Base-by-base conservation (phyloP, 23 tunicate species). In the Halocynthia aurantium region DNA sequence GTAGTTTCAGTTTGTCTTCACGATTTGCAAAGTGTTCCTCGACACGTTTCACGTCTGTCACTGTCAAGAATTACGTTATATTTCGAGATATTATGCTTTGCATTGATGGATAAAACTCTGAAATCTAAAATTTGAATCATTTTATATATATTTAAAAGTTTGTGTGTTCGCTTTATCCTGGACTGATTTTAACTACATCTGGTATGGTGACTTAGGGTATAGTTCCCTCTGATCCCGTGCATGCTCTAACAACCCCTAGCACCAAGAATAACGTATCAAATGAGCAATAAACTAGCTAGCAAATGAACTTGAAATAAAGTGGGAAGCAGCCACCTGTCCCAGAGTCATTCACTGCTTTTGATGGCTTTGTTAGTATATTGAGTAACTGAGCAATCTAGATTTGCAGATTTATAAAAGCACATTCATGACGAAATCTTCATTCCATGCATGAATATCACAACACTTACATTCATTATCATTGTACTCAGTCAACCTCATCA, bases 391-490 rank as follows among this genome's bases (percentile, higher is more conserved):
- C 44, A 31, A 31, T 1, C 44, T 31, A 31, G 44, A 31, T 31
- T 31, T 31, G 44, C 44, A 31, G 44, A 31, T 31, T 31, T 31
- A 31, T 31, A 31, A 31, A 31, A 31, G 44, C 44, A 31, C 44
- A 31, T 1, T 31, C 1, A 31, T 31, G 44, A 31, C 1, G 44
- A 31, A 31, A 31, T 31, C 44, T 31, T 31, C 44, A 31, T 31
- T 31, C 44, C 44, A 31, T 31, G 44, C 44, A 31, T 31, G 44
- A 31, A 5, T 15, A 68, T 15, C 40, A 18, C 19, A 18, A 18
- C 52, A 80, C 87, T 91, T 69, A 92, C 98, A 61, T 57, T 94
- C 87, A 31, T 75, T 82, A 75, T 94, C 86, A 18, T 77, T 73
- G 82, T 75, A 94, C 50, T 81, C 88, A 52, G 87, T 67, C 55